Base-by-base conservation (phyloP, 2,888 invertebrate species). In the Drosophila aldrichi region DNA sequence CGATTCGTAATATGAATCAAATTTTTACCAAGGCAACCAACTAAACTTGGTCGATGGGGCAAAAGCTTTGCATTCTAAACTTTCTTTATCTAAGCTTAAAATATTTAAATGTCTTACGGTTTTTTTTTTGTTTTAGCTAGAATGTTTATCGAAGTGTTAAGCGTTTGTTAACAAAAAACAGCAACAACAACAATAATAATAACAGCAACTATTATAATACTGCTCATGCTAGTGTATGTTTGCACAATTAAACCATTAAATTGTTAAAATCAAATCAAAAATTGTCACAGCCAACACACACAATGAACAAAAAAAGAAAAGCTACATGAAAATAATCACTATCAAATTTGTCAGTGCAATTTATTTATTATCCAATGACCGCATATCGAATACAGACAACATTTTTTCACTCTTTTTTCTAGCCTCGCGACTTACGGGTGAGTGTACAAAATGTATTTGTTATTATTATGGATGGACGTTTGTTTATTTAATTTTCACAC, bases 241-340 rank as follows among this genome's bases (percentile, higher is more conserved):
- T 64, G 52, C 43, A 75, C 76, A 76, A 82, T 84, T 79, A 81
- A 87, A 85, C 83, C 66, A 90, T 91, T 91, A 90, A 89, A 79
- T 89, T 90, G 84, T 91, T 91, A 89, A 75, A 89, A 83, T 81
- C 82, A 73, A 88, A 90, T 90, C 76, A 84, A 73, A 72, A 67
- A 70, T 64, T 44, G 74, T 58, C 61, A 55, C 74, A 69, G 63
- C 63, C 61, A 64, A 3, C 38, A 34, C 54, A 55, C 29, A 48
- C 32, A 32, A n/a, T 49, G 32, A 67, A 71, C n/a, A 38, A 36
- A 38, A 36, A 64, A 68, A 38, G 43, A 65, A 72, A 70, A 67
- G 25, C 20, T 14, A 63, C 67, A 60, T 56, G 38, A 49, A 76
- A 67, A 75, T 80, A 67, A 72, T 71, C 64, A 25, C 48, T 22